Evolutionary conservation across 2,113 vertebrate genomes (phyloP).

Genomic region (Pterocles gutturalis): DNA sequence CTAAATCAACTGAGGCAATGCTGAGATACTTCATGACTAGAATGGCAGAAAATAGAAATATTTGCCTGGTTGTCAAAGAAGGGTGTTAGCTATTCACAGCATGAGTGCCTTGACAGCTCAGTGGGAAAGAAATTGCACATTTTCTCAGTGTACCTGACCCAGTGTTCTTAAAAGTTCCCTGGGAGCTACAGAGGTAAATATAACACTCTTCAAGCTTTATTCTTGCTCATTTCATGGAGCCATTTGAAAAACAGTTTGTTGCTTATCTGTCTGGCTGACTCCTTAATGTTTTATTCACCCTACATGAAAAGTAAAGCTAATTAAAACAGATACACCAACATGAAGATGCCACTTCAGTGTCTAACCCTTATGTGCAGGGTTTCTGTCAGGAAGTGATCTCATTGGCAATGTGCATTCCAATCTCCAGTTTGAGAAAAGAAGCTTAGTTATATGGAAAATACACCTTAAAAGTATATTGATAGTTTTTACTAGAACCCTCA

Average conservation of each 20-base stretch:
- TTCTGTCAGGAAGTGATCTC: not conserved
- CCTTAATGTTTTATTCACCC: conserved; percentile 55
- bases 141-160: conserved; percentile 72
- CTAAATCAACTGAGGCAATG: conserved; percentile 72
- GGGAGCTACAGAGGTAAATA: conserved; percentile 61
- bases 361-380: not conserved
- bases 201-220: conserved; percentile 52
- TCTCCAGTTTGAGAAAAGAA: not conserved
- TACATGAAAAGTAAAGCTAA: conserved; percentile 48
- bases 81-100: conserved; percentile 75
- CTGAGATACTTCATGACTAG: conserved; percentile 58
- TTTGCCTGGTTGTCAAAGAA: conserved; percentile 69
- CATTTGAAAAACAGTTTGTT: conserved; percentile 20
- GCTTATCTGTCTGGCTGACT: conserved; percentile 37
- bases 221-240: conserved; percentile 71
- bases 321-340: conserved; percentile 18
- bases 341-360: not conserved
- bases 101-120: conserved; percentile 72
- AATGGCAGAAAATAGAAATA: conserved; percentile 73
- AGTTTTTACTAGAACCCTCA: not conserved
- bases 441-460: not conserved
- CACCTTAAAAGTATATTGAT: not conserved
- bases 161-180: conserved; percentile 46
- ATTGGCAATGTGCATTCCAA: not conserved
- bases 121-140: conserved; percentile 72